Conservation (phyloP, 2,113 vertebrate genomes). For the Ahaetulla prasina region DNA sequence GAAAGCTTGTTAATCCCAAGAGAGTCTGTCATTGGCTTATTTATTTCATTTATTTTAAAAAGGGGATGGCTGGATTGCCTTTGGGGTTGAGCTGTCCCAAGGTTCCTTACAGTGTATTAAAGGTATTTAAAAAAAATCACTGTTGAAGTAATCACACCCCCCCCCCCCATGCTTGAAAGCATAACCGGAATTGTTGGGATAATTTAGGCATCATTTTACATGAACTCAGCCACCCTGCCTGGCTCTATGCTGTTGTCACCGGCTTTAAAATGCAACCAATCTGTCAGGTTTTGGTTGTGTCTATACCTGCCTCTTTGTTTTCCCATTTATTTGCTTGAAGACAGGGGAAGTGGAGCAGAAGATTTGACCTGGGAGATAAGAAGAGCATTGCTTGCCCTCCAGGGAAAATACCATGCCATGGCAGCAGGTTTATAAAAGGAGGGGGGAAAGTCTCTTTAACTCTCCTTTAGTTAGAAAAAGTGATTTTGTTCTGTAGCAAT, state of each 20-base stretch:
- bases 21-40: neutral
- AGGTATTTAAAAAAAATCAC: no score
- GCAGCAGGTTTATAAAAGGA: slow-evolving; percentile 22
- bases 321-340: slow-evolving; percentile 10
- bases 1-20: neutral
- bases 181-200: neutral
- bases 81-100: neutral
- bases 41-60: neutral
- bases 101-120: neutral
- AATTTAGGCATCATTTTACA: neutral
- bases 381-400: slow-evolving; percentile 2
- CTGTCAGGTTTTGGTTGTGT: slow-evolving; percentile 20
- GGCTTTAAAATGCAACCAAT: slow-evolving; percentile 30
- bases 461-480: slow-evolving; percentile 42
- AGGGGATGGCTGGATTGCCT: neutral
- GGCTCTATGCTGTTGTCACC: slow-evolving; percentile 24
- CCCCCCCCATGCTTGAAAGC: neutral
- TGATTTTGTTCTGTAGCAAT: slow-evolving; percentile 39
- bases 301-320: slow-evolving; percentile 5
- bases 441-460: slow-evolving; percentile 31
- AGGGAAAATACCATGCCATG: slow-evolving; percentile 14
- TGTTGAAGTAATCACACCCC: neutral
- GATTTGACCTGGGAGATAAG: slow-evolving; percentile 27
- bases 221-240: neutral
- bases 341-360: neutral